Conservation (phyloP, 2,113 vertebrate genomes). For the Melanostigma gelatinosum region DNA sequence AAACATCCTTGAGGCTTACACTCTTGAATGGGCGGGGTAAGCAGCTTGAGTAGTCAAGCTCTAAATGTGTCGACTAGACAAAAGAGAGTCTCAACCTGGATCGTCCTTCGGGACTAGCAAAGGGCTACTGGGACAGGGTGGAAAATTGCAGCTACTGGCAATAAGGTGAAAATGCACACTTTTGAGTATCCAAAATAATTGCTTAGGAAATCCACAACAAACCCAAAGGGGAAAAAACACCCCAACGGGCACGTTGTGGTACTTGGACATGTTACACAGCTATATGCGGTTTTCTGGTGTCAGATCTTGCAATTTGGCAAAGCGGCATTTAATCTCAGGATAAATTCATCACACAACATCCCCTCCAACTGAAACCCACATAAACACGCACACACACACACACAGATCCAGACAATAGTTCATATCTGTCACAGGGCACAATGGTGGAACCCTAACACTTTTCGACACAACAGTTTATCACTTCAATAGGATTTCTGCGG, state of each 20-base stretch:
- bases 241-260: background rate
- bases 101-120: constrained; percentile 46
- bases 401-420: constrained; percentile 23
- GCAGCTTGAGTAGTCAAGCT: constrained; percentile 68
- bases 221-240: background rate
- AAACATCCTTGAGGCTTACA: constrained; percentile 66
- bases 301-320: constrained; percentile 60
- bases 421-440: constrained; percentile 49
- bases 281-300: constrained; percentile 40
- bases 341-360: constrained; percentile 41
- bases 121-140: constrained; percentile 37
- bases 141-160: constrained; percentile 52
- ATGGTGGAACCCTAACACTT: constrained; percentile 51
- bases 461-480: constrained; percentile 68
- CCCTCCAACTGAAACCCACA: background rate
- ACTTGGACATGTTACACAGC: constrained; percentile 15
- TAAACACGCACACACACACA: background rate
- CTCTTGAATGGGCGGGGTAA: constrained; percentile 67
- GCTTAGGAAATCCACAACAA: constrained; percentile 4
- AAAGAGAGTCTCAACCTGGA: constrained; percentile 61
- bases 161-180: constrained; percentile 40
- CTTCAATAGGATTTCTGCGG: constrained; percentile 73
- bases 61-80: constrained; percentile 61
- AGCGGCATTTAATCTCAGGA: constrained; percentile 42
- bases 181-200: constrained; percentile 27